These are phyloP conservation scores for Rhynchotus rufescens DNA, from an alignment of 2,797 vertebrate genomes.

Conservation along the genomic window DNA sequence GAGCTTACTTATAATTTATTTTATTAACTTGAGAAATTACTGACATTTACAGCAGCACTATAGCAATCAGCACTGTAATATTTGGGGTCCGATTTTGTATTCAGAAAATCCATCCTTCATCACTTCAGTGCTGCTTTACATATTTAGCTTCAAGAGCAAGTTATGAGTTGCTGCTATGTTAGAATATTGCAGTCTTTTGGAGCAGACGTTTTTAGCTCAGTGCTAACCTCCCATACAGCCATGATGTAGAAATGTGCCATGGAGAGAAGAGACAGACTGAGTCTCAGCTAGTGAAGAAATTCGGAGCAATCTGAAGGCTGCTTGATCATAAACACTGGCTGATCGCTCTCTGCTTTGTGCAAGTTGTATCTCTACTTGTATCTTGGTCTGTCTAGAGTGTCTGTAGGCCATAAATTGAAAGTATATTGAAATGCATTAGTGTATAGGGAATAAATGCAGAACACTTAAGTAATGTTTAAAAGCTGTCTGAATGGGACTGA, in stretches of 20 bases:
- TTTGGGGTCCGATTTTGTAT: background rate
- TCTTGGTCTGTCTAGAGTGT: background rate
- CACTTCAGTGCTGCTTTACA: background rate
- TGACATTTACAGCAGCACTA: constrained; percentile 2
- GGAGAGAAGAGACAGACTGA: background rate
- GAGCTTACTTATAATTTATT: background rate
- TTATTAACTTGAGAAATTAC: background rate
- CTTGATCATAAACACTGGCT: background rate
- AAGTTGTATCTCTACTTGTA: background rate
- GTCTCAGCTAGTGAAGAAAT: background rate
- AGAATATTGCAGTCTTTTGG: background rate
- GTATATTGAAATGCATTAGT: background rate
- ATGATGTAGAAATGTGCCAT: background rate
- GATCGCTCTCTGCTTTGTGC: background rate
- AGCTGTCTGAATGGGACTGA: background rate
- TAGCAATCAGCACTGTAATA: background rate
- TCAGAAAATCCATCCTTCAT: background rate
- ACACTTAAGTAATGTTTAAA: background rate
- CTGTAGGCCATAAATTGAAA: background rate
- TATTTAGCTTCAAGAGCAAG: background rate
- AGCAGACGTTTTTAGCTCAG: background rate
- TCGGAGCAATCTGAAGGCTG: background rate
- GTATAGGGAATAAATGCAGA: background rate
- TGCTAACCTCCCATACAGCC: background rate
- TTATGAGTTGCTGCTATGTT: background rate